These are phyloP conservation scores for Beris chalybata DNA, from an alignment of 2,888 invertebrate genomes.

Conservation along the genomic window DNA sequence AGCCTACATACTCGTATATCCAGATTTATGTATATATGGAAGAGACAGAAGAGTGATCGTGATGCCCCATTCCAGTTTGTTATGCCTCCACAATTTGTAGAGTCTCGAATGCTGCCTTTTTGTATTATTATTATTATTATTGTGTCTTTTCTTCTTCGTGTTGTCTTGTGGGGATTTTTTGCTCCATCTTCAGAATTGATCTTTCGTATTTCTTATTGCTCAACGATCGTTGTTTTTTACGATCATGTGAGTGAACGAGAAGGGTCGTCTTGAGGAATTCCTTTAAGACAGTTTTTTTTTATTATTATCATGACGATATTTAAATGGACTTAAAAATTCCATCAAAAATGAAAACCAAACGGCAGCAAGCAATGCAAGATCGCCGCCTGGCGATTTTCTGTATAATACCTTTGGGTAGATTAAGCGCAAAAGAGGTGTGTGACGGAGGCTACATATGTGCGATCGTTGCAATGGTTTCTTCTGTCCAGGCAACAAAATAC, in stretches of 20 bases:
- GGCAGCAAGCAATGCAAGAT: background rate
- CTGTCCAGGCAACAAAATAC: no score
- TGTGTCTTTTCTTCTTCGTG: slow-evolving; percentile 3
- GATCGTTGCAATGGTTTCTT: no score
- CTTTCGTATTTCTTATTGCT: no score
- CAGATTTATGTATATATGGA: slow-evolving; percentile 15
- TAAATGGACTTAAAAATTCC: slow-evolving; percentile 9
- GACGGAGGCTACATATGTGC: no score
- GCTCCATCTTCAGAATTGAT: background rate
- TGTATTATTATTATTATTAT: background rate
- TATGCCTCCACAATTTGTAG: slow-evolving; percentile 23
- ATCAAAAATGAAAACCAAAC: background rate
- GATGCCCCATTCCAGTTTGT: slow-evolving; percentile 22
- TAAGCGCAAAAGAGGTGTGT: no score
- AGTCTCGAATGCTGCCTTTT: background rate
- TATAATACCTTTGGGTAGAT: no score
- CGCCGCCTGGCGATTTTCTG: no score
- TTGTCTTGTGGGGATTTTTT: background rate
- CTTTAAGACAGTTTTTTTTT: background rate
- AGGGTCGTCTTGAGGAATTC: no score
- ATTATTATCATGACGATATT: background rate
- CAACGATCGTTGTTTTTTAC: no score
- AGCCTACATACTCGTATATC: slow-evolving; percentile 20
- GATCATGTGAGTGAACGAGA: no score
- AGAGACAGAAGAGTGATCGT: no score